These are phyloP conservation scores for Dendroctonus valens DNA, from an alignment of 1,140 invertebrate species.

Conservation along the genomic window DNA sequence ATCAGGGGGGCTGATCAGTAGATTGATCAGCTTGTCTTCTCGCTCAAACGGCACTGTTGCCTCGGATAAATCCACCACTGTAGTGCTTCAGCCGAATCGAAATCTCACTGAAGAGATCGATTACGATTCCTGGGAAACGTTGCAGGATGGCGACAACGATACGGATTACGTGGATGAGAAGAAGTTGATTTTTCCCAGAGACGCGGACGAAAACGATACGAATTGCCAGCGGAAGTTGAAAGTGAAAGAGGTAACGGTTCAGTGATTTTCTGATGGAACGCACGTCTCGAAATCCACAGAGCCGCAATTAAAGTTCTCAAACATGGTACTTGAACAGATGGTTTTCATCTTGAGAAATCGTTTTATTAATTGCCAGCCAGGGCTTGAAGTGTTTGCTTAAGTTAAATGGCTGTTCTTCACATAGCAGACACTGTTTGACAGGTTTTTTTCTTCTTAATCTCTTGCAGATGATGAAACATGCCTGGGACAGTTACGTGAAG, in stretches of 20 bases:
- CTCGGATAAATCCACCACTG: neutral
- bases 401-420: too few relatives aligned
- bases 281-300: too few relatives aligned
- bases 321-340: too few relatives aligned
- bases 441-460: neutral
- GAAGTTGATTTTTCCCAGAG: neutral
- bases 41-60: too few relatives aligned
- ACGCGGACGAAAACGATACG: neutral
- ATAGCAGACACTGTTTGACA: too few relatives aligned
- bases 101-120: constrained; percentile 3
- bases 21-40: too few relatives aligned
- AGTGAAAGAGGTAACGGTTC: constrained; percentile 18
- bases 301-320: too few relatives aligned
- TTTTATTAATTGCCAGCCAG: too few relatives aligned
- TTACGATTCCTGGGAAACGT: constrained; percentile 19
- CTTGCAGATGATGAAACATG: constrained; percentile 88
- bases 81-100: neutral
- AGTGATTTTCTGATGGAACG: too few relatives aligned
- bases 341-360: too few relatives aligned
- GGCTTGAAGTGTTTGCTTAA: too few relatives aligned
- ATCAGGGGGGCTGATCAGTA: too few relatives aligned
- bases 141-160: neutral
- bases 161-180: neutral
- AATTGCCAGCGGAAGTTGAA: constrained; percentile 7
- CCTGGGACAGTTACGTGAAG: constrained; percentile 93